Percentiles rank a stretch among this genome's conserved stretches.
phyloP scores from a whole-genome alignment of 1,140 invertebrate genomes.

The Anastrepha obliqua region DNA sequence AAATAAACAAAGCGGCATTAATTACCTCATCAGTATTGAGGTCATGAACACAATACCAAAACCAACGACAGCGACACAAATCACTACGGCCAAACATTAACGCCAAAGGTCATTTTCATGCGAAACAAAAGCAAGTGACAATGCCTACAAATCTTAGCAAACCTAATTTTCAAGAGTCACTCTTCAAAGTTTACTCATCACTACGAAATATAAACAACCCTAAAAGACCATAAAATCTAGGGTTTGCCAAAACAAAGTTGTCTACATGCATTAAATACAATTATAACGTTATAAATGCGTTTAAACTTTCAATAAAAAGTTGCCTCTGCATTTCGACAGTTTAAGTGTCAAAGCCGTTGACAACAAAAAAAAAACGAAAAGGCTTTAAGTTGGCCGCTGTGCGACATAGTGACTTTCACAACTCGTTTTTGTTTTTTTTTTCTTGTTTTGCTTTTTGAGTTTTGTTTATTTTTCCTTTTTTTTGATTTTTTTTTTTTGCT shows the following conservation, averaged over 20 bases:
- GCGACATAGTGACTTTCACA: background rate
- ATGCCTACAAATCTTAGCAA: background rate
- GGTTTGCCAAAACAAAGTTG: background rate
- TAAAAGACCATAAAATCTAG: background rate
- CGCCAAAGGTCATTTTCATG: conserved; percentile 1
- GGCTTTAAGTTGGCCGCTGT: background rate
- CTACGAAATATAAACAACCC: background rate
- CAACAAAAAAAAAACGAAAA: background rate
- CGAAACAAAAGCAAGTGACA: background rate
- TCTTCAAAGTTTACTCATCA: background rate
- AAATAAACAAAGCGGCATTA: background rate
- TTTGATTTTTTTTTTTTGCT: background rate
- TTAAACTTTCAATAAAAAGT: background rate
- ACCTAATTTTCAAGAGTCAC: conserved; percentile 22
- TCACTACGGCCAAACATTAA: background rate
- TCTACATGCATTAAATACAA: conserved; percentile 43
- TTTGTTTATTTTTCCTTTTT: too few relatives aligned
- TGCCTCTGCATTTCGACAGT: background rate
- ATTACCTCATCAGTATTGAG: background rate
- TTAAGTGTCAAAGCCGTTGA: conserved; percentile 32
- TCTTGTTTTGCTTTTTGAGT: too few relatives aligned
- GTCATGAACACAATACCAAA: background rate
- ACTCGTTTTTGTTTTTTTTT: background rate
- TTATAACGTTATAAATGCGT: conserved; percentile 43
- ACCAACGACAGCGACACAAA: background rate